phyloP scores from a whole-genome alignment of 2,888 invertebrate genomes.

The Timema podura region DNA sequence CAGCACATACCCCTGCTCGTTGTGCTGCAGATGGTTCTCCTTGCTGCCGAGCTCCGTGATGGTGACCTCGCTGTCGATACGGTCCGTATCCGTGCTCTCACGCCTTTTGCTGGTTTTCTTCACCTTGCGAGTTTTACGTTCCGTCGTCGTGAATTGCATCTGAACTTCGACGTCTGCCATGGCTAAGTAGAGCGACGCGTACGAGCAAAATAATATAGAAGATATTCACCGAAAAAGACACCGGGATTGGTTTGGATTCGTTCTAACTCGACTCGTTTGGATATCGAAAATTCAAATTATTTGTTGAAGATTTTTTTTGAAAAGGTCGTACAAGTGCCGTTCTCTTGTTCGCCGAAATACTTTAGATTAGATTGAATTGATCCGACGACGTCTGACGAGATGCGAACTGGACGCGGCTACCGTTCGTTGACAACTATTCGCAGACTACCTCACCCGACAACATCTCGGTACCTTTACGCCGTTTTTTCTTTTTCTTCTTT shows the following conservation, averaged over 20 bases:
- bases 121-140: conserved; percentile 83
- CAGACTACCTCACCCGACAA: conserved; percentile 5
- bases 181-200: background rate
- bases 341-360: too few species aligned
- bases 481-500: background rate
- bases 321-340: too few species aligned
- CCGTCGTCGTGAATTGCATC: conserved; percentile 79
- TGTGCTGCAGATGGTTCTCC: conserved; percentile 60
- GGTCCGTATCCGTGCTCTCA: conserved; percentile 64
- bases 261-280: too few species aligned
- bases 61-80: conserved; percentile 68
- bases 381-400: too few species aligned
- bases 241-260: too few species aligned
- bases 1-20: conserved; percentile 82
- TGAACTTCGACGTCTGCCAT: conserved; percentile 92
- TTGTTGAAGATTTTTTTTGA: too few species aligned
- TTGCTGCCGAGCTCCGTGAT: conserved; percentile 74
- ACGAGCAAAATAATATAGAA: background rate
- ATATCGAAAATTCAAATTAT: too few species aligned
- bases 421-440: background rate
- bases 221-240: too few species aligned
- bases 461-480: background rate
- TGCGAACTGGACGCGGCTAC: background rate
- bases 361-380: too few species aligned
- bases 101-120: conserved; percentile 78